Base-by-base conservation (phyloP, 2,888 invertebrate species). In the Xylota segnis region DNA sequence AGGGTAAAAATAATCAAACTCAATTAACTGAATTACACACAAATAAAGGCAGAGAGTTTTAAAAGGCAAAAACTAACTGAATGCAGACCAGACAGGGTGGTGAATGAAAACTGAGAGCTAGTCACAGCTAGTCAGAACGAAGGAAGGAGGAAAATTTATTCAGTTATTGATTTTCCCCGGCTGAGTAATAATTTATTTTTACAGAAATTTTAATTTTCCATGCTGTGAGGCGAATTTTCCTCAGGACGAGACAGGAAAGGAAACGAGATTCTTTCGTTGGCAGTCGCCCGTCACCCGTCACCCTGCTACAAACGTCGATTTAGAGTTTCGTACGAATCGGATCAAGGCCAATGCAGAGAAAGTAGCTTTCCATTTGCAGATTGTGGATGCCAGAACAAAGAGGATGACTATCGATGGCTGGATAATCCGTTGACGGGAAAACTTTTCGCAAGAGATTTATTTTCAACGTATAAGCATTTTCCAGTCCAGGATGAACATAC, bases 1-100 rank as follows among this genome's bases (percentile, higher is more conserved):
- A 66, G 84, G 84, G 84, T 75, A 79, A 45, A 84, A 84, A 76
- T 76, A 84, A 84, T 84, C 81, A 84, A 81, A 79, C 75, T 84
- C 75, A 84, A 84, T 84, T 84, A 84, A 79, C 75, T 76, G 75
- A 79, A 84, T 76, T 84, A 56, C 65, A 79, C 47, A 43, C 14
- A 75, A 79, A 58, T n/a, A 47, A 65, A 75, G 71, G 18, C 71
- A 65, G 37, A 47, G 9, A 32, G 37, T 58, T 61, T 16, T 1
- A 29, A 54, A 54, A 45, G 70, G 29, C 10, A 23, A 77, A 43
- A 14, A 52, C 29, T 37, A 18, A 61, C 68, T 34, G 61, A 63
- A 54, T 70, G 56, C 75, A 74, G 45, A 23, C 58, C 63, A 63
- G 14, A 34, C 9, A 47, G 32, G 14, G 52, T 12, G 37, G 54